Conservation (phyloP, 2,888 invertebrate species). For the Amphimallon solstitiale region DNA sequence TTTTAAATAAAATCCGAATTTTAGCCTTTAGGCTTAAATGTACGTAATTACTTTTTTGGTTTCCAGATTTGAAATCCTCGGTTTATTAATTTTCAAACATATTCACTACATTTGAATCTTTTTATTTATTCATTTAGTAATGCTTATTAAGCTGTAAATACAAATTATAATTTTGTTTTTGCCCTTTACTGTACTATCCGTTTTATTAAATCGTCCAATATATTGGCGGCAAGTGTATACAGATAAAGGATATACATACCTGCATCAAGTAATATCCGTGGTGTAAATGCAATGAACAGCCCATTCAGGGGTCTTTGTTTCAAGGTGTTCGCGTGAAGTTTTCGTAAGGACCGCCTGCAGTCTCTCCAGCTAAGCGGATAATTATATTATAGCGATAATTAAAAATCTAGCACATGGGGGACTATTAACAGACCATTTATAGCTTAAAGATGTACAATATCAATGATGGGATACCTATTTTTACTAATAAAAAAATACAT, state of each 20-base stretch:
- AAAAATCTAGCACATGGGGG: slow-evolving; percentile 34
- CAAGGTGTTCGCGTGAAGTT: slow-evolving; percentile 29
- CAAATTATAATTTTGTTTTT: too few relatives aligned
- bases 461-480: too few relatives aligned
- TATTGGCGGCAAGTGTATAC: slow-evolving; percentile 11
- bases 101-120: too few relatives aligned
- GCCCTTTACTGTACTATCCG: too few relatives aligned
- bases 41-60: too few relatives aligned
- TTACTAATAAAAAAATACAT: too few relatives aligned
- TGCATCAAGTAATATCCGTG: slow-evolving; percentile 11
- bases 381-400: slow-evolving; percentile 39
- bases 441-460: neutral
- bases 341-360: slow-evolving; percentile 29
- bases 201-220: neutral
- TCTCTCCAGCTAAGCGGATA: slow-evolving; percentile 35
- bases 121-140: too few relatives aligned
- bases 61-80: too few relatives aligned
- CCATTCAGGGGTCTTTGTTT: slow-evolving; percentile 35
- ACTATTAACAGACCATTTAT: slow-evolving; percentile 35
- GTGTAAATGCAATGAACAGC: slow-evolving; percentile 4
- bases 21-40: too few relatives aligned
- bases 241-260: slow-evolving; percentile 13
- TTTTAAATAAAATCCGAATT: too few relatives aligned
- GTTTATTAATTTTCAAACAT: too few relatives aligned
- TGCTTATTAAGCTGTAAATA: too few relatives aligned